Conservation (phyloP, 2,797 vertebrate species). For the Anguilla pacifica region DNA sequence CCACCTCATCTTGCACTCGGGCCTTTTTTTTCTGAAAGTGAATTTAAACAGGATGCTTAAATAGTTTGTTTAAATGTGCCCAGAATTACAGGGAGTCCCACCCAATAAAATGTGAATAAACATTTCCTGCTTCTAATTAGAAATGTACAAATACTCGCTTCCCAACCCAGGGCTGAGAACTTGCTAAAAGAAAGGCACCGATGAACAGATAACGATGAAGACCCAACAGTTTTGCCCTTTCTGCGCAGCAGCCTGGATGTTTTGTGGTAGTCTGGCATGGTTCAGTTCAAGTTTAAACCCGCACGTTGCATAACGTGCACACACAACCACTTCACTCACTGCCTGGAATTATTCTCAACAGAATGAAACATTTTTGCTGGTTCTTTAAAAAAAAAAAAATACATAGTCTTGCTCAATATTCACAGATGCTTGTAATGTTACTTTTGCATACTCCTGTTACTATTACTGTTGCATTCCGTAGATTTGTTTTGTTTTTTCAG, state of each 20-base stretch:
- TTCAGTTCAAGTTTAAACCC: constrained; percentile 14
- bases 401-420: not conserved
- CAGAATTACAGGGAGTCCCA: constrained; percentile 78
- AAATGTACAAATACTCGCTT: constrained; percentile 74
- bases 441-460: not conserved
- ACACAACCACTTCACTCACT: not conserved
- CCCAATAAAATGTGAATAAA: constrained; percentile 84
- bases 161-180: constrained; percentile 43
- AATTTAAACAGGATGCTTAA: constrained; percentile 88
- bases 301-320: not conserved
- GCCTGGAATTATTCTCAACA: not conserved
- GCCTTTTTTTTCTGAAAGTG: constrained; percentile 63
- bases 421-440: not conserved
- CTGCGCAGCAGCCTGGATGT: constrained; percentile 33
- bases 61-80: constrained; percentile 88
- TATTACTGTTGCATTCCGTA: no score
- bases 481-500: not conserved
- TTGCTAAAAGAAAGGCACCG: constrained; percentile 50
- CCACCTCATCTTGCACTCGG: constrained; percentile 56
- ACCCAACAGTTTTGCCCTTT: constrained; percentile 52
- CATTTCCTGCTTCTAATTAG: constrained; percentile 88
- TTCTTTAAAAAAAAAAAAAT: not conserved
- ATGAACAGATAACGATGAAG: constrained; percentile 57
- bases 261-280: not conserved
- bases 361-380: not conserved